These are phyloP conservation scores for Megalurothrips usitatus DNA, from an alignment of 2,888 invertebrate genomes.

Conservation along the genomic window DNA sequence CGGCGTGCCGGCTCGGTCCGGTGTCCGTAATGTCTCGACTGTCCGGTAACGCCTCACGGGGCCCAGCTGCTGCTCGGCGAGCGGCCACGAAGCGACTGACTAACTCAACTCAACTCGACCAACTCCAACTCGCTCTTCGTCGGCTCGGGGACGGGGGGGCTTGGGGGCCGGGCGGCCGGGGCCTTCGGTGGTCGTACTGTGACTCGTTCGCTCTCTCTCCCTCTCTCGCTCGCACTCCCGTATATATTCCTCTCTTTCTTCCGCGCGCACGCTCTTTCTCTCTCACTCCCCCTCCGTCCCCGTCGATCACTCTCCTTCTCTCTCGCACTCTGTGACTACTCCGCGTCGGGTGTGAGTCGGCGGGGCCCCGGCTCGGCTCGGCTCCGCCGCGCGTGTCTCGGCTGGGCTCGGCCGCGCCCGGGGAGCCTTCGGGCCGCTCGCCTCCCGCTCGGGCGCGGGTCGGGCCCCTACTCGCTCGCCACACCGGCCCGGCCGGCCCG, in stretches of 20 bases:
- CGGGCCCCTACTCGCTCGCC: too few relatives aligned
- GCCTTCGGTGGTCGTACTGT: constrained; percentile 2
- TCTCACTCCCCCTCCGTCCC: background rate
- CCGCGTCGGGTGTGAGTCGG: too few relatives aligned
- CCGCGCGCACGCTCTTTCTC: background rate
- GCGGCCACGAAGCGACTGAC: constrained; percentile 23
- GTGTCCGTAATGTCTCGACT: too few relatives aligned
- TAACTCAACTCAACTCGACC: constrained; percentile 22
- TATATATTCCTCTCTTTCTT: background rate
- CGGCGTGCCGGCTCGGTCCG: too few relatives aligned
- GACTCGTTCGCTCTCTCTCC: background rate
- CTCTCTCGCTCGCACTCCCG: background rate
- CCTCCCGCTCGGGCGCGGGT: too few relatives aligned
- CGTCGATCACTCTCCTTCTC: background rate
- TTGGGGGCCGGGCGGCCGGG: background rate
- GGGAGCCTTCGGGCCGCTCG: too few relatives aligned
- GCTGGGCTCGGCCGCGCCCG: too few relatives aligned
- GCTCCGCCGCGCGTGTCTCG: too few relatives aligned
- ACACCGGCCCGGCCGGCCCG: too few relatives aligned
- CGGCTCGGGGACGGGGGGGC: background rate
- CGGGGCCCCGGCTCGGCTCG: too few relatives aligned
- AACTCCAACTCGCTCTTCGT: constrained; percentile 12
- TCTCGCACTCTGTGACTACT: background rate
- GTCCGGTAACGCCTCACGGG: background rate
- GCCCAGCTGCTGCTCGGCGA: background rate